Percentiles rank a stretch among this genome's conserved stretches.
Conservation (phyloP, 2,888 invertebrate species). For the Danaus chrysippus region DNA sequence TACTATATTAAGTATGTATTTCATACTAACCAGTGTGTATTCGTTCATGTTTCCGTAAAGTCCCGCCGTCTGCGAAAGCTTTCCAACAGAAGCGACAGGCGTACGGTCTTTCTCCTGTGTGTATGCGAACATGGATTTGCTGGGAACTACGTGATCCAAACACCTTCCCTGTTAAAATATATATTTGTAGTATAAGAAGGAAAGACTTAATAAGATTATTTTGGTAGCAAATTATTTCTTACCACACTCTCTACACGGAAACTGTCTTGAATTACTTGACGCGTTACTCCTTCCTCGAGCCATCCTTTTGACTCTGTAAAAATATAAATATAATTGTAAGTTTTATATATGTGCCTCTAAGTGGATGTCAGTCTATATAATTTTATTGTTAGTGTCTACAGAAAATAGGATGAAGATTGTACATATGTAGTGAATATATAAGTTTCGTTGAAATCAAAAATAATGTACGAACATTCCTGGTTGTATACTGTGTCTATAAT, state of each 20-base stretch:
- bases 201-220: not conserved
- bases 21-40: slow-evolving; percentile 84
- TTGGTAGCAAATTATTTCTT: slow-evolving; percentile 31
- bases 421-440: too few species aligned
- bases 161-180: slow-evolving; percentile 78
- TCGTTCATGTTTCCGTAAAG: slow-evolving; percentile 89
- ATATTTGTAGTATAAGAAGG: not conserved
- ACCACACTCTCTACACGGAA: slow-evolving; percentile 90
- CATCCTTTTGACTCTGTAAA: slow-evolving; percentile 60
- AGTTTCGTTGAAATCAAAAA: too few species aligned
- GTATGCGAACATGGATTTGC: slow-evolving; percentile 91
- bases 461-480: too few species aligned
- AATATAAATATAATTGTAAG: slow-evolving; percentile 19
- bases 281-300: slow-evolving; percentile 55
- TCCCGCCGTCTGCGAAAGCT: slow-evolving; percentile 93
- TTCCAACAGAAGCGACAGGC: slow-evolving; percentile 93
- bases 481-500: too few species aligned
- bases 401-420: too few species aligned
- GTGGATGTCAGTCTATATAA: not conserved
- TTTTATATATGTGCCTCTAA: too few species aligned
- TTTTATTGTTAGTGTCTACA: not conserved
- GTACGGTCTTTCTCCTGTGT: slow-evolving; percentile 91
- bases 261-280: slow-evolving; percentile 74
- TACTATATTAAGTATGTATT: too few species aligned
- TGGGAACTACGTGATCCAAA: slow-evolving; percentile 92